Evolutionary conservation across 2,797 vertebrate genomes (phyloP), one percentile per base, ranked within the genome.

Genomic region (Macropus fuliginosus): DNA sequence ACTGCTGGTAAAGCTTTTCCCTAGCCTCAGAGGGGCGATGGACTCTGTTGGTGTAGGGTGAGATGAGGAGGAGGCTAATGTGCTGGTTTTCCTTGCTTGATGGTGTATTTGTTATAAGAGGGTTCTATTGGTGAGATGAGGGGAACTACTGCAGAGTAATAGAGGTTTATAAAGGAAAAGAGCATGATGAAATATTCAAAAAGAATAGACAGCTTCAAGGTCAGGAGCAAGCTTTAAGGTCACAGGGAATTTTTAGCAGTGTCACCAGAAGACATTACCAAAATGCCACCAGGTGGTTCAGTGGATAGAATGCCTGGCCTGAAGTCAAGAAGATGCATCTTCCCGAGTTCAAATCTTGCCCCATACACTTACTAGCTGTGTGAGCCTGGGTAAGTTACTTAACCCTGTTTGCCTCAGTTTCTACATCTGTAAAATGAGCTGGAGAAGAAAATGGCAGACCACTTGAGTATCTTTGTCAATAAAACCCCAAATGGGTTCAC

Each of bases 191-290:
- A 46, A 24, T n/a, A 81, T 81, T 81, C 66, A 81, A 81, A 81
- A 81, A 74, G 34, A 81, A 46, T 81, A 46, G 62, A 95, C 46
- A 90, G 57, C 21, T 95, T n/a, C 46, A 92, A 94, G 14, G 92
- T 95, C 90, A 59, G 40, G 95, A 94, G 55, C 52, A 40, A 5
- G 11, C 13, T 18, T 40, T 40, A 54, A 29, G 29, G 91, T 91
- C 92, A 91, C 55, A 94, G 93, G 62, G 90, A 92, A 92, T 91
- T 92, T 93, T 40, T 54, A 34, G 52, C n/a, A 93, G n/a, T 13
- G n/a, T 1, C 57, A 52, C 3, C 55, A 50, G 46, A 54, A 91
- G 74, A 90, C 28, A 16, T n/a, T 14, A 14, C 16, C 28, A 14
- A 81, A 81, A 40, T 81, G 18, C n/a, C 62, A n/a, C 5, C 21